Percentiles rank a stretch among this genome's conserved stretches.
These are phyloP conservation scores for Lycia hirtaria DNA, from an alignment of 2,888 invertebrate genomes.

Conservation along the genomic window DNA sequence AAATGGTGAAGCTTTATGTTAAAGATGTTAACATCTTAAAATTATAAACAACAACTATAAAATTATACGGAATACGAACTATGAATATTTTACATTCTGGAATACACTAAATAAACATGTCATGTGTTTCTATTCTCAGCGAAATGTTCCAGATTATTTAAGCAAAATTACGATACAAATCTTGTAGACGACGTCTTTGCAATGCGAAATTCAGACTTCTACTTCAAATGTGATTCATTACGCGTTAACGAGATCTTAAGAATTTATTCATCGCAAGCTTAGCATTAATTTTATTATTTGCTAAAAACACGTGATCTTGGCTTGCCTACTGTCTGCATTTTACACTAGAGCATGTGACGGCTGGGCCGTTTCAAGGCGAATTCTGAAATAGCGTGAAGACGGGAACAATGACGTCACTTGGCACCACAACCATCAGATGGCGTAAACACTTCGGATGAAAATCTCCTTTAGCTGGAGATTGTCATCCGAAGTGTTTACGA, in stretches of 20 bases:
- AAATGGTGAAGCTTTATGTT: no score
- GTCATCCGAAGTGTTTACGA: no score
- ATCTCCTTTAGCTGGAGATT: conserved; percentile 13
- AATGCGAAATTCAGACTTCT: conserved; percentile 13
- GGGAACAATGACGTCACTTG: conserved; percentile 53
- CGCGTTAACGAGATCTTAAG: not conserved
- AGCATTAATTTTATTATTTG: not conserved
- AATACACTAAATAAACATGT: not conserved
- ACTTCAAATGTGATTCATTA: conserved; percentile 23
- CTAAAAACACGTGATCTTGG: not conserved
- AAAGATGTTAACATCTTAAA: no score
- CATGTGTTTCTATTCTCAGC: not conserved
- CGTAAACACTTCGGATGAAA: conserved; percentile 39
- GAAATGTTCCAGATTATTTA: not conserved
- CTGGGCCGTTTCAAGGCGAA: conserved; percentile 47
- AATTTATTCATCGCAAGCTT: not conserved
- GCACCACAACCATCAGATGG: conserved; percentile 46
- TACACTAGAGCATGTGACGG: conserved; percentile 46
- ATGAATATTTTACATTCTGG: not conserved
- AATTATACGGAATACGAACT: not conserved
- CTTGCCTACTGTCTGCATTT: conserved; percentile 3
- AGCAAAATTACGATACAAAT: conserved; percentile 4
- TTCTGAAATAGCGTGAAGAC: conserved; percentile 52
- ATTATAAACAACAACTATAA: no score
- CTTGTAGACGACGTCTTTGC: conserved; percentile 18